Conservation (phyloP, 2,888 invertebrate species). For the Drosophila mettleri region DNA sequence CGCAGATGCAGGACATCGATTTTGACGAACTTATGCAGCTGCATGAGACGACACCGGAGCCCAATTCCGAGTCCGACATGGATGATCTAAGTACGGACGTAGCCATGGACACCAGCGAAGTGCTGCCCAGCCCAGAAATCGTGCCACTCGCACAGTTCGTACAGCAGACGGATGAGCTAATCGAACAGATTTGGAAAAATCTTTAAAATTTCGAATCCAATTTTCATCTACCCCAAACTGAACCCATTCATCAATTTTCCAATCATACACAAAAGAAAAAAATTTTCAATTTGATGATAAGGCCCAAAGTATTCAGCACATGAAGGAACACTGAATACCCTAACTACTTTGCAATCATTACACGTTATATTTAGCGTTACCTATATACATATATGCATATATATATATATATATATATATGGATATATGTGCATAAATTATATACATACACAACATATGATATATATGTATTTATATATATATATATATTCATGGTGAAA, state of each 20-base stretch:
- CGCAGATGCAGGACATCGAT: background rate
- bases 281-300: background rate
- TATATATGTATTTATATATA: background rate
- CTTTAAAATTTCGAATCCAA: too few species aligned
- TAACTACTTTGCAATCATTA: background rate
- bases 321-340: background rate
- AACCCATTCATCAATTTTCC: background rate
- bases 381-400: background rate
- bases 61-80: background rate
- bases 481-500: background rate
- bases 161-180: conserved; percentile 5
- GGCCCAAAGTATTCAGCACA: too few species aligned
- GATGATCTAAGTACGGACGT: background rate
- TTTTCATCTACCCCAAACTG: background rate
- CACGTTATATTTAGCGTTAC: background rate
- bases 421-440: too few species aligned
- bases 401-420: background rate
- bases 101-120: background rate
- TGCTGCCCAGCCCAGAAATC: background rate
- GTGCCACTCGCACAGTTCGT: conserved; percentile 9
- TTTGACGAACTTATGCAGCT: background rate
- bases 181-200: background rate
- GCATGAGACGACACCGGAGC: background rate
- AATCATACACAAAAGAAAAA: background rate
- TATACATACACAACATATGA: background rate